Evolutionary conservation across 2,113 vertebrate species (phyloP).

Genomic region (Perca fluviatilis): DNA sequence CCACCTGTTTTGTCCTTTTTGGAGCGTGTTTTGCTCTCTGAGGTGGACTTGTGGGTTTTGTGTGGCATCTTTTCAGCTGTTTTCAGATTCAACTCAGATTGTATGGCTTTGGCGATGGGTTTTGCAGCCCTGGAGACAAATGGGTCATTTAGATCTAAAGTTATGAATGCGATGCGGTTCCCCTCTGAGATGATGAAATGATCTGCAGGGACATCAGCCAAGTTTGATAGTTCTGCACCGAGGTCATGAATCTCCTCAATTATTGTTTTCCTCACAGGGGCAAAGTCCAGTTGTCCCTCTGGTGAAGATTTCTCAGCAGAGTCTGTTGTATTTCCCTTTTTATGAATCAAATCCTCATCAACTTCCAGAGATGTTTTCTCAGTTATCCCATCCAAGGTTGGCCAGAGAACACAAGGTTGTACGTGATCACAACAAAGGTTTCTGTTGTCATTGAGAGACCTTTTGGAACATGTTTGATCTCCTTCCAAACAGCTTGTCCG

Average conservation of each 20-base stretch:
- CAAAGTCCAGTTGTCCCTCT: constrained; percentile 23
- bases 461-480: constrained; percentile 49
- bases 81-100: constrained; percentile 7
- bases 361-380: constrained; percentile 28
- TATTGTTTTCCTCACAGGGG: constrained; percentile 7
- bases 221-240: constrained; percentile 63
- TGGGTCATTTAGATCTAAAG: constrained; percentile 65
- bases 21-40: constrained; percentile 70
- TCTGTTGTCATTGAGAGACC: constrained; percentile 58
- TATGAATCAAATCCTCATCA: constrained; percentile 28
- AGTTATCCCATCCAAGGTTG: constrained; percentile 45
- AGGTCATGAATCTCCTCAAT: constrained; percentile 59
- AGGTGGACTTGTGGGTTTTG: constrained; percentile 69
- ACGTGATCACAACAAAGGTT: constrained; percentile 38
- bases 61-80: constrained; percentile 74
- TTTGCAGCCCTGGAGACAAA: constrained; percentile 37
- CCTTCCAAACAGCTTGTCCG: constrained; percentile 59
- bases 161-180: constrained; percentile 54
- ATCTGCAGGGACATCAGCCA: constrained; percentile 53
- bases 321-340: constrained; percentile 39
- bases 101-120: neutral
- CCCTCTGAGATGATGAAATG: constrained; percentile 56
- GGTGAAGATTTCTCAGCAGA: constrained; percentile 27
- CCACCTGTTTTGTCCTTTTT: constrained; percentile 75
- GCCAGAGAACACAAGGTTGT: constrained; percentile 21